Base-by-base conservation (phyloP, 2,797 vertebrate genomes). In the Phoeniculus purpureus region DNA sequence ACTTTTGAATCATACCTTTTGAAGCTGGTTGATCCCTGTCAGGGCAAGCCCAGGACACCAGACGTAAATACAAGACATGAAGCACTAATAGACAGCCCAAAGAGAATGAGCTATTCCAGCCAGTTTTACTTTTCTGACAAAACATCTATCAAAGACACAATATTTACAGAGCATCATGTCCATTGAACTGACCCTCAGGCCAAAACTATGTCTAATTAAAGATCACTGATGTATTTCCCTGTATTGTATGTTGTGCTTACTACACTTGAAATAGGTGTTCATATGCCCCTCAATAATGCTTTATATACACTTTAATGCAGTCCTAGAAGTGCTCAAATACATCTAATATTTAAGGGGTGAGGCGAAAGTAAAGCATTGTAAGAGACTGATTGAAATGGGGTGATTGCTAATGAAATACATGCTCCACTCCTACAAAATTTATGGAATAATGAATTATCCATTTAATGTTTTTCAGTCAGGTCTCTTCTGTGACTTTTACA, bases 221-320 rank as follows among this genome's bases (percentile, higher is more conserved):
- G 0, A 1, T 5, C 22, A 22, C 21, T 56, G 18, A 31, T 2
- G 1, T 76, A 23, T 73, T 78, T 79, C 12, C 7, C 6, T 65
- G 2, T n/a, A n/a, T n/a, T 74, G 2, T 67, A 43, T 45, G 27
- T 26, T 50, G 15, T 43, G 29, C 6, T 77, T 6, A 20, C 31
- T 66, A 32, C 9, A 27, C 25, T 62, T 64, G 19, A 73, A 88
- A 66, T 3, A n/a, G 54, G 29, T 64, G 11, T 45, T 83, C 18
- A 8, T 56, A 22, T 45, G 8, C 17, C 21, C 22, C 12, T 75
- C 15, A 6, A 16, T 16, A 56, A 9, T n/a, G n/a, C n/a, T n/a
- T n/a, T n/a, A n/a, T n/a, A n/a, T n/a, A n/a, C n/a, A n/a, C n/a
- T n/a, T n/a, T n/a, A n/a, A n/a, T 40, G 9, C 25, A n/a, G 25